Base-by-base conservation (phyloP, 1,140 invertebrate genomes). In the Panulirus ornatus region DNA sequence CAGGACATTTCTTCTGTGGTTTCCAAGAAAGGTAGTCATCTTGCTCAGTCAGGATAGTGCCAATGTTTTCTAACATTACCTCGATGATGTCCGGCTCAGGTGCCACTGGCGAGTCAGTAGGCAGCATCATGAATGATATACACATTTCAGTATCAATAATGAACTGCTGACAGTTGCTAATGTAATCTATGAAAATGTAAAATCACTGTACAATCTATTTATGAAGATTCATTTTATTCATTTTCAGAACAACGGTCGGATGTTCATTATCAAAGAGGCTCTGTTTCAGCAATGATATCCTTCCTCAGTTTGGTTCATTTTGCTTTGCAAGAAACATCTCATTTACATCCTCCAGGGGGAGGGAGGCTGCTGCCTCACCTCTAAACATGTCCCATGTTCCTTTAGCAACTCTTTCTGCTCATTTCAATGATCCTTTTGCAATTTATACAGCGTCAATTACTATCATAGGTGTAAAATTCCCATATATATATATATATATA, bases 181-280 rank as follows among this genome's bases (percentile, higher is more conserved):
- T n/a, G n/a, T n/a, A n/a, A n/a, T n/a, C n/a, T n/a, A 54, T 54
- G 51, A 54, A 54, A 54, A 54, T 54, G 51, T 11, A 11, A 54
- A 54, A 54, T 54, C 9, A 54, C 51, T 54, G 51, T n/a, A n/a
- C n/a, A n/a, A n/a, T 73, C n/a, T 14, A 73, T 73, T 73, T 73
- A 16, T 73, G 71, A 73, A 2, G 71, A 73, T 73, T 1, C 36
- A 73, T 73, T 73, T 16, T n/a, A 0, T 73, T 5, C 40, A 42
- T 5, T 76, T 3, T 76, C 22, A 9, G 73, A n/a, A 11, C n/a
- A 22, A 9, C 22, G 2, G 34, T 40, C 19, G 40, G 22, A 76
- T 76, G 22, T 38, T 0, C 5, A 22, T 9, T 38, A 2, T 14
- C 30, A 40, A 16, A 76, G 5, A 38, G 14, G n/a, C 22, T 54